These are phyloP conservation scores for Pangasianodon gigas DNA, from an alignment of 2,113 vertebrate genomes.

Conservation along the genomic window DNA sequence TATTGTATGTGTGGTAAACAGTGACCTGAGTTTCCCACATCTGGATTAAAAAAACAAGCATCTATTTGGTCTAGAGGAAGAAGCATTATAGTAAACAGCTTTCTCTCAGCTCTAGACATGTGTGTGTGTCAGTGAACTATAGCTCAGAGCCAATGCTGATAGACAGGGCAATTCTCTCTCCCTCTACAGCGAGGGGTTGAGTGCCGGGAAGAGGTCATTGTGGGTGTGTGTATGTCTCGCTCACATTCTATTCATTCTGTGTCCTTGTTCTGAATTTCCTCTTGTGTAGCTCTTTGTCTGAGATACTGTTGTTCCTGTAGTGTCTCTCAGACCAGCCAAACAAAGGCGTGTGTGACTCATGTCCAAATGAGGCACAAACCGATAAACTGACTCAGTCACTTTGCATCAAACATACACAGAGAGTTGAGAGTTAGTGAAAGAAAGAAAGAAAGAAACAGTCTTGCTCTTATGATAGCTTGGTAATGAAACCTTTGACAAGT, in stretches of 20 bases:
- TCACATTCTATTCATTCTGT: slow-evolving; percentile 23
- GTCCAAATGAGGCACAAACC: slow-evolving; percentile 4
- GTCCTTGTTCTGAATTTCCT: slow-evolving; percentile 15
- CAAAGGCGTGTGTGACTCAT: slow-evolving; percentile 35
- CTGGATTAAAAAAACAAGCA: background rate
- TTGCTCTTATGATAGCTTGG: background rate
- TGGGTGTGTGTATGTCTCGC: background rate
- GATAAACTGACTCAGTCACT: slow-evolving; percentile 26
- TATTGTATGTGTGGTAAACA: background rate
- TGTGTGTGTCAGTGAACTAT: slow-evolving; percentile 19
- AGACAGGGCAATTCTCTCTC: slow-evolving; percentile 18
- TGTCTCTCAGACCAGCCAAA: slow-evolving; percentile 25
- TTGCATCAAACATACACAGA: background rate
- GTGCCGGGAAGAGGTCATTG: slow-evolving; percentile 1
- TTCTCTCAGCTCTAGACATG: background rate
- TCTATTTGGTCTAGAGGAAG: background rate
- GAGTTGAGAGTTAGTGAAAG: background rate
- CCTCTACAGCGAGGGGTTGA: background rate
- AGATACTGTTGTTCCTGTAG: slow-evolving; percentile 26
- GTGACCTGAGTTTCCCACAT: background rate
- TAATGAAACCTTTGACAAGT: background rate
- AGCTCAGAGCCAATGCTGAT: slow-evolving; percentile 13
- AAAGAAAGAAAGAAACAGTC: background rate
- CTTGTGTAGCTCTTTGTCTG: slow-evolving; percentile 31
- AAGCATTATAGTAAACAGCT: background rate